Base-by-base conservation (phyloP, 2,797 vertebrate genomes). In the Platyrinchus mystaceus region DNA sequence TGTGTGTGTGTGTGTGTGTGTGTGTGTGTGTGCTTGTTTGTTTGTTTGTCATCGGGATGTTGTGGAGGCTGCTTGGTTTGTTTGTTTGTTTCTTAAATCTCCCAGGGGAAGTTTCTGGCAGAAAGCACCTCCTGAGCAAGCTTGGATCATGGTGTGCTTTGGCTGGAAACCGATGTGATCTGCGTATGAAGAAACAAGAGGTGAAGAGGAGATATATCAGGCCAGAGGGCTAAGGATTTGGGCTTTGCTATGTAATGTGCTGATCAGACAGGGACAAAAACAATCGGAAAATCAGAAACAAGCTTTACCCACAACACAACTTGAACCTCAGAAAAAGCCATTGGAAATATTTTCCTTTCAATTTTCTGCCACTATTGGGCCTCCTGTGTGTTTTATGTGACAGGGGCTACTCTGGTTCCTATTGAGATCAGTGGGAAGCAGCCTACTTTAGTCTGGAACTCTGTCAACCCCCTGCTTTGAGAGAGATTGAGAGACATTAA, bases 71-170 rank as follows among this genome's bases (percentile, higher is more conserved):
- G 69, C 90, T 90, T 71, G 59, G 60, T 83, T 89, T 77, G 87
- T 95, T 97, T 96, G 74, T 95, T 97, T 97, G 47, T 90, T 95
- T 96, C 92, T 90, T 89, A 88, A 90, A 90, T 94, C 82, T 95
- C 94, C 91, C 82, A 71, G 79, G 83, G 89, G 91, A 91, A 73
- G 47, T 92, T 96, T 89, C 85, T 96, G 96, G 96, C 92, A 95
- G 92, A 93, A 91, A 94, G 59, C 34, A 86, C 34, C 91, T 92
- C 87, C 89, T 88, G 69, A 91, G 79, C 7, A 46, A 89, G 69
- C 74, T 88, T 84, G 73, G 87, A 76, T 44, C 52, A 67, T 78
- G 32, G 64, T 89, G 39, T 84, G 52, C 50, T 93, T 89, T 97
- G 94, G 88, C 93, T 96, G 68, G 86, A 60, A 95, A 21, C 32